Conservation (phyloP, 2,888 invertebrate genomes). For the Leptopterna dolabrata region DNA sequence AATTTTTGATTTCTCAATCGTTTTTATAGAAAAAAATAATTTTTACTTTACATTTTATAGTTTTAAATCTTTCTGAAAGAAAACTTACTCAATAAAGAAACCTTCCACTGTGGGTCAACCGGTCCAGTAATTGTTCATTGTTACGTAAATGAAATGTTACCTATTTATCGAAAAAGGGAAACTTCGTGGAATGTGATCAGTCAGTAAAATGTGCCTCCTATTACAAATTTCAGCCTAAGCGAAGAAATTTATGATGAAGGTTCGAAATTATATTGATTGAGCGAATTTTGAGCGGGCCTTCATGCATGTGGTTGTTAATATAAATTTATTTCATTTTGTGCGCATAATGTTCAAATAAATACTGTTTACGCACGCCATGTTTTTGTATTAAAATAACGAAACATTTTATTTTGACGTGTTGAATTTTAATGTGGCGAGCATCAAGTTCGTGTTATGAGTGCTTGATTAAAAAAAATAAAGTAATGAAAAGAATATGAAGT, state of each 20-base stretch:
- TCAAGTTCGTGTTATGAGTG: not conserved
- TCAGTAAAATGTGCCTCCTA: constrained; percentile 20
- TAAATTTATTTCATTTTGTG: not conserved
- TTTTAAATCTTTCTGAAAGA: not conserved
- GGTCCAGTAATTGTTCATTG: not conserved
- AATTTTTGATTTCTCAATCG: too few species aligned
- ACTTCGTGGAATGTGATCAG: not conserved
- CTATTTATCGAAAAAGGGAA: not conserved
- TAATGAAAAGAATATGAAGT: not conserved
- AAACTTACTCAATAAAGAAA: not conserved
- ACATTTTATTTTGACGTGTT: not conserved
- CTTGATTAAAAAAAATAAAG: not conserved
- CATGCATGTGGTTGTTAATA: constrained; percentile 35
- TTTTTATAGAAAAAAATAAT: not conserved
- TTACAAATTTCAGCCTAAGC: not conserved
- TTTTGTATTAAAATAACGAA: not conserved
- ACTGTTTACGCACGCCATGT: not conserved
- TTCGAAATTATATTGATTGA: not conserved
- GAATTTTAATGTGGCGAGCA: not conserved
- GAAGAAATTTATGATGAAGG: not conserved
- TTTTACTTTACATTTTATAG: not conserved
- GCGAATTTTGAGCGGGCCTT: constrained; percentile 29
- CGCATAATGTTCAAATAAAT: not conserved
- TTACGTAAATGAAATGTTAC: not conserved
- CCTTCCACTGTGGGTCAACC: constrained; percentile 10